phyloP scores from a whole-genome alignment of 1,140 invertebrate species.

The Oryctes rhinoceros region DNA sequence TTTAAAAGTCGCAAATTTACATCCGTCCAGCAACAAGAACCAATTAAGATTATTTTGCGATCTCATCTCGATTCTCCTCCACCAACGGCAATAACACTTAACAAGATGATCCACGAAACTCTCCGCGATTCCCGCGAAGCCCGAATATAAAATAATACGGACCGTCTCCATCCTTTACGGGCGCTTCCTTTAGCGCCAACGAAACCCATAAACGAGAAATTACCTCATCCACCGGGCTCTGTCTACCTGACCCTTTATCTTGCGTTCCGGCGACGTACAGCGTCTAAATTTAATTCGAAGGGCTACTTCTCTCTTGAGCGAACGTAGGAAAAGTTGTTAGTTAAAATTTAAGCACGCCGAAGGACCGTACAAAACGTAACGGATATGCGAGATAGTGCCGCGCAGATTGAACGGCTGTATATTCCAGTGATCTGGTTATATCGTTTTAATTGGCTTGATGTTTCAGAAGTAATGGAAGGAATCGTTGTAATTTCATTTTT shows the following conservation, averaged over 20 bases:
- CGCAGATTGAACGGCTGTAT: background rate
- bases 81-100: slow-evolving; percentile 29
- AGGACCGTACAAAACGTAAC: background rate
- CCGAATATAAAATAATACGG: background rate
- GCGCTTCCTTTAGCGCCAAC: background rate
- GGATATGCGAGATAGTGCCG: background rate
- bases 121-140: slow-evolving; percentile 6
- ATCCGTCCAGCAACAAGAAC: slow-evolving; percentile 1
- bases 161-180: background rate
- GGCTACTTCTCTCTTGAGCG: slow-evolving; percentile 8
- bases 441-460: background rate
- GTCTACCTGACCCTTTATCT: slow-evolving; percentile 31
- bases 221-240: background rate
- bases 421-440: slow-evolving; percentile 17
- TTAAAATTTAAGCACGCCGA: slow-evolving; percentile 26
- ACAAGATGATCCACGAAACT: slow-evolving; percentile 30
- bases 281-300: slow-evolving; percentile 33
- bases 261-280: background rate
- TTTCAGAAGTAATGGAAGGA: too few species aligned
- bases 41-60: slow-evolving; percentile 31
- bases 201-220: slow-evolving; percentile 24
- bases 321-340: slow-evolving; percentile 21
- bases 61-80: slow-evolving; percentile 20
- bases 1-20: background rate
- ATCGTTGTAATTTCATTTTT: too few species aligned